These are phyloP conservation scores for Athripsodes cinereus DNA, from an alignment of 2,888 invertebrate genomes.

Conservation along the genomic window DNA sequence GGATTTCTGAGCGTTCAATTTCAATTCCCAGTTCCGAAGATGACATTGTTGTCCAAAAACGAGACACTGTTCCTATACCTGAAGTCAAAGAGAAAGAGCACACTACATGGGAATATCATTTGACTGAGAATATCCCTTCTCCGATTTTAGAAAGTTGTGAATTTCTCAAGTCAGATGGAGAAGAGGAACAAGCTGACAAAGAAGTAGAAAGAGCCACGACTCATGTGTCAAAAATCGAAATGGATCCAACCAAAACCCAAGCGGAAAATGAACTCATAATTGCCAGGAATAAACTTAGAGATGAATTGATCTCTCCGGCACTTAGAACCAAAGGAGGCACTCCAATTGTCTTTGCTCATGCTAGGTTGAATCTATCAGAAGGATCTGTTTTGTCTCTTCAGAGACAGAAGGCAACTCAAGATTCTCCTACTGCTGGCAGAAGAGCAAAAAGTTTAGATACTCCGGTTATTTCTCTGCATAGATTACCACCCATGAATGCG, in stretches of 20 bases:
- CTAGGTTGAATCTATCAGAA: constrained; percentile 74
- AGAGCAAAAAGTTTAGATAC: constrained; percentile 81
- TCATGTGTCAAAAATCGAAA: constrained; percentile 18
- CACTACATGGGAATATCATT: constrained; percentile 54
- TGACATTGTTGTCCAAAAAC: constrained; percentile 22
- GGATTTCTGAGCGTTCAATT: constrained; percentile 68
- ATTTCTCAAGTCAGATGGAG: constrained; percentile 55
- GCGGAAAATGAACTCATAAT: constrained; percentile 27
- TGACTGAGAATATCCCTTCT: constrained; percentile 57
- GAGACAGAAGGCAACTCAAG: constrained; percentile 68
- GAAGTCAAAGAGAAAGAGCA: constrained; percentile 45
- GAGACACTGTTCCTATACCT: constrained; percentile 45
- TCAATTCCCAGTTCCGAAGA: constrained; percentile 65
- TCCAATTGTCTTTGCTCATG: constrained; percentile 73
- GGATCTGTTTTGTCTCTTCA: constrained; percentile 75
- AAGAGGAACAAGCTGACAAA: constrained; percentile 51
- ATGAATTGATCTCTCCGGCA: constrained; percentile 64
- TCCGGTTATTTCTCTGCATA: constrained; percentile 72
- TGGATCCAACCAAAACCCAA: constrained; percentile 25
- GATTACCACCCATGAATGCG: constrained; percentile 75
- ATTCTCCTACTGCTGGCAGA: constrained; percentile 67
- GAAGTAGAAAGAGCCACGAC: constrained; percentile 45
- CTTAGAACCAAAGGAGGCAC: constrained; percentile 68
- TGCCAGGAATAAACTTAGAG: constrained; percentile 53
- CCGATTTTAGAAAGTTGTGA: constrained; percentile 57